Conservation (phyloP, 2,888 invertebrate species). For the Ophion costatus region DNA sequence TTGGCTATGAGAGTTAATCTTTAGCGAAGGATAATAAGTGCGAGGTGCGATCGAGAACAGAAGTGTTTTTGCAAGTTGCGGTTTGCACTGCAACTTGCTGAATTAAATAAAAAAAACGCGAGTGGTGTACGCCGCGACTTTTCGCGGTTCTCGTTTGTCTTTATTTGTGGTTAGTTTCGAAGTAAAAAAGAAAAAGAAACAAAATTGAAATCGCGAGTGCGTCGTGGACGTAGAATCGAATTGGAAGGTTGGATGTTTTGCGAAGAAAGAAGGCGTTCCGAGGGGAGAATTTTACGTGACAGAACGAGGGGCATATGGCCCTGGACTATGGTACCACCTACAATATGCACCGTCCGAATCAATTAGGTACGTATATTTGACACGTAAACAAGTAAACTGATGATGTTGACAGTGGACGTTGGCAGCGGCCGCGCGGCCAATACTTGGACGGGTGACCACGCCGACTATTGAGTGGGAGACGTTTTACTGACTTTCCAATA, state of each 20-base stretch:
- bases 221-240: background rate
- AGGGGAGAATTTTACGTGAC: conserved; percentile 60
- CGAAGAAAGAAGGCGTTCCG: conserved; percentile 66
- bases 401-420: background rate
- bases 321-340: conserved; percentile 80
- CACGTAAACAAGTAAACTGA: background rate
- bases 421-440: too few species aligned
- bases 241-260: conserved; percentile 69
- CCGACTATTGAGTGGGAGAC: too few species aligned
- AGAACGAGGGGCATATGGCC: conserved; percentile 77
- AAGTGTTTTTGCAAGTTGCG: background rate
- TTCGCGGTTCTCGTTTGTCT: background rate
- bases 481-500: too few species aligned
- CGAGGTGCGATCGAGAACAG: conserved; percentile 15
- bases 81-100: background rate
- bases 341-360: conserved; percentile 82
- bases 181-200: conserved; percentile 2
- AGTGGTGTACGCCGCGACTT: background rate
- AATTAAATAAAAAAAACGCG: conserved; percentile 11
- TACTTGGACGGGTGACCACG: too few species aligned
- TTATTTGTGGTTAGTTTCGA: background rate
- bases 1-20: conserved; percentile 34
- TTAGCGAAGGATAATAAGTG: conserved; percentile 25
- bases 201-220: conserved; percentile 34
- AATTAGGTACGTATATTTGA: conserved; percentile 78